phyloP scores from a whole-genome alignment of 2,113 vertebrate genomes.

The Drymodes brunneopygia region DNA sequence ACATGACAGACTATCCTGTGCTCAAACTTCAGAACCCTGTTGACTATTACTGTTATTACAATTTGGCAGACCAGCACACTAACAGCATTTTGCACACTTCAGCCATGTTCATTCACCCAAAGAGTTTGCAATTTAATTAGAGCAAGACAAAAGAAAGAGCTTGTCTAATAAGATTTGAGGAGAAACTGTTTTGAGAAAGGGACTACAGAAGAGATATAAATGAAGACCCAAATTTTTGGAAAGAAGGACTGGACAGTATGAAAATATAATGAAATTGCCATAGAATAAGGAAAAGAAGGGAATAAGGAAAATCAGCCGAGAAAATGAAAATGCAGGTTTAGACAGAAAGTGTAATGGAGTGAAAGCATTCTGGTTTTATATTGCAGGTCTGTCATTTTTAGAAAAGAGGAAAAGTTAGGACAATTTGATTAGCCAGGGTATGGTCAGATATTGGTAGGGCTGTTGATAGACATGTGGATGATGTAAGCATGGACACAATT shows the following conservation, averaged over 20 bases:
- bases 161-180: not conserved
- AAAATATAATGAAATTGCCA: not conserved
- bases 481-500: not conserved
- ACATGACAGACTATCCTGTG: not conserved
- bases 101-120: not conserved
- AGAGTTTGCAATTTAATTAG: not conserved
- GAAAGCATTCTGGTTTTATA: not conserved
- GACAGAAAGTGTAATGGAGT: not conserved
- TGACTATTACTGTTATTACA: not conserved
- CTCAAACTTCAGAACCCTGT: not conserved
- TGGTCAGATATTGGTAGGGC: not conserved
- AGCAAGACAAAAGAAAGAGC: not conserved
- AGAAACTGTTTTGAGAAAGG: not conserved
- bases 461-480: not conserved
- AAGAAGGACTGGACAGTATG: not conserved
- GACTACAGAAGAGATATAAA: not conserved
- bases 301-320: not conserved
- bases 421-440: not conserved
- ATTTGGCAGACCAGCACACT: not conserved
- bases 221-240: not conserved
- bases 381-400: not conserved
- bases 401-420: not conserved
- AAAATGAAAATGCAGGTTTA: not conserved
- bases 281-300: not conserved
- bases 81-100: not conserved